Conservation (phyloP, 2,888 invertebrate genomes). For the Tanaodytes sp. region DNA sequence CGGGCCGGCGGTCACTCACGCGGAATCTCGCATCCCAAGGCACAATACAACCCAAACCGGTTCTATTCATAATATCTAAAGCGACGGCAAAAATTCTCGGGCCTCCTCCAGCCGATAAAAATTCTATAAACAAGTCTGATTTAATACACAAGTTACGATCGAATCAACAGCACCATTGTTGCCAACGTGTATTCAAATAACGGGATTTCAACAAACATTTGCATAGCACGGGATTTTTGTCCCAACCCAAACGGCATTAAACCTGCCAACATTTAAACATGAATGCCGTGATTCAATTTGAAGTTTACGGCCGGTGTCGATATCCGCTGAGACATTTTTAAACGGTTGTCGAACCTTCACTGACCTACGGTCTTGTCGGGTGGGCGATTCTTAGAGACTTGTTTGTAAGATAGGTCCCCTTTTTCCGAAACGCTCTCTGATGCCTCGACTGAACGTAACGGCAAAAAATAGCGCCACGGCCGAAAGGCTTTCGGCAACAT, state of each 20-base stretch:
- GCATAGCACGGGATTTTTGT: too few relatives aligned
- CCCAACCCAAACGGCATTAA: too few relatives aligned
- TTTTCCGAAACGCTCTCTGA: not conserved
- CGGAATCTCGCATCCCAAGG: conserved; percentile 1
- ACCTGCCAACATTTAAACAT: too few relatives aligned
- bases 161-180: conserved; percentile 43
- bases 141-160: conserved; percentile 35
- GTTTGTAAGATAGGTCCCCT: not conserved
- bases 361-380: conserved; percentile 43
- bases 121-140: conserved; percentile 29
- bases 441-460: too few relatives aligned
- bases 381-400: conserved; percentile 12
- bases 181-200: too few relatives aligned
- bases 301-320: too few relatives aligned
- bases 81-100: conserved; percentile 21
- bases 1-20: conserved; percentile 3
- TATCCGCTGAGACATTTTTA: too few relatives aligned
- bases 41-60: conserved; percentile 28
- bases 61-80: conserved; percentile 34
- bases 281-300: too few relatives aligned
- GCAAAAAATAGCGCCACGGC: not conserved
- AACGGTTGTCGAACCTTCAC: conserved; percentile 35
- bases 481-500: conserved; percentile 17
- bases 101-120: conserved; percentile 24
- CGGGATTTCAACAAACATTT: too few relatives aligned